Percentiles rank a stretch among this genome's conserved stretches.
phyloP scores from a whole-genome alignment of 2,113 vertebrate species.

The Odocoileus virginianus region DNA sequence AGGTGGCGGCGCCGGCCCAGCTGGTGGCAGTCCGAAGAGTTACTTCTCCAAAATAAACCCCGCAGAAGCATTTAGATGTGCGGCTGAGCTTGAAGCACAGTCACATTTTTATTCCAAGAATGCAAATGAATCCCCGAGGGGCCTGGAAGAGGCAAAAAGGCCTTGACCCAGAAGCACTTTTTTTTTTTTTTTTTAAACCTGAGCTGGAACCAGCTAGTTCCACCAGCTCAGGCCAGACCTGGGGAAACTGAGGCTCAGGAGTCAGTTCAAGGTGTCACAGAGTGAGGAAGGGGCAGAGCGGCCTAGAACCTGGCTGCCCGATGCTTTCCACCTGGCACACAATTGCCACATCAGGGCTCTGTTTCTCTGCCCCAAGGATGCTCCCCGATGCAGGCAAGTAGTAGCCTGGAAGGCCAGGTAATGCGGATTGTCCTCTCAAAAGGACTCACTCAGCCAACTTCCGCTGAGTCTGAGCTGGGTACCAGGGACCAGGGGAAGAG shows the following conservation, averaged over 20 bases:
- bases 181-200: not conserved
- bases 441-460: not conserved
- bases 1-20: not conserved
- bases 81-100: constrained; percentile 35
- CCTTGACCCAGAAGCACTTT: not conserved
- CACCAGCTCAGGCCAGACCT: not conserved
- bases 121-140: constrained; percentile 41
- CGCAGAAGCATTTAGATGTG: constrained; percentile 57
- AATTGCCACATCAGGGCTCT: not conserved
- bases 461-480: accelerated
- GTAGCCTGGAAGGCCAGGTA: not conserved
- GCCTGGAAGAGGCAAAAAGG: constrained; percentile 18
- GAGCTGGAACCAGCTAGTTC: not conserved
- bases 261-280: not conserved
- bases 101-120: constrained; percentile 57
- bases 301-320: accelerated
- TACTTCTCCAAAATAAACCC: constrained; percentile 66
- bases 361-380: accelerated
- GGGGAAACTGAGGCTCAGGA: not conserved
- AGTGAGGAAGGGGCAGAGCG: not conserved
- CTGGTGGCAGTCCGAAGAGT: constrained; percentile 36
- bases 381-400: accelerated
- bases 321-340: no score
- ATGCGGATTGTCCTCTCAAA: accelerated
- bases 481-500: not conserved